Evolutionary conservation across 1,140 invertebrate genomes (phyloP).

Genomic region (Brachionus paranguensis): DNA sequence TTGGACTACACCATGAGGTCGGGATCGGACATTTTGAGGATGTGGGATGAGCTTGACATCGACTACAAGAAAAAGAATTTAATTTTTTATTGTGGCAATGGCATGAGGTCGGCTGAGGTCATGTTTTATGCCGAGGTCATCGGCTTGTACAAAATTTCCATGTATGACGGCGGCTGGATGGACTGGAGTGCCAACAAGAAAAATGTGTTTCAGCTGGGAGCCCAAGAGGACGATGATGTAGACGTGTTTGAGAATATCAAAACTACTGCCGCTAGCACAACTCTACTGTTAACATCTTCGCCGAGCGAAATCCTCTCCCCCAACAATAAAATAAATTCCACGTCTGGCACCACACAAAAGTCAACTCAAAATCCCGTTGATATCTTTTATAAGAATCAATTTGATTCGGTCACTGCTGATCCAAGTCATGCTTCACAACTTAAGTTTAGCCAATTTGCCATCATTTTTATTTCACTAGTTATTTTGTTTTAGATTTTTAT

Average conservation of each 20-base stretch:
- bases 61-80: constrained; percentile 30
- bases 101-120: background rate
- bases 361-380: background rate
- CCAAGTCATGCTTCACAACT: background rate
- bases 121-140: constrained; percentile 38
- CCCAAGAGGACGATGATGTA: background rate
- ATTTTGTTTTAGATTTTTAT: background rate
- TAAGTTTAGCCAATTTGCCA: background rate
- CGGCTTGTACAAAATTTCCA: constrained; percentile 27
- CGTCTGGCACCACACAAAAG: background rate
- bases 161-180: constrained; percentile 37
- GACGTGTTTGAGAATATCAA: background rate
- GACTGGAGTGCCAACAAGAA: constrained; percentile 21
- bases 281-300: background rate
- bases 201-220: constrained; percentile 1
- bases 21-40: background rate
- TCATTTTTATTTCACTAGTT: background rate
- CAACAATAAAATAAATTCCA: background rate
- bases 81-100: constrained; percentile 34
- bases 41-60: constrained; percentile 33
- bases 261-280: background rate
- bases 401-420: constrained; percentile 6
- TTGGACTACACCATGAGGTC: constrained; percentile 24
- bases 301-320: background rate
- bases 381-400: constrained; percentile 22